A percentile compares a stretch with the other conserved stretches of the same genome.
Evolutionary conservation across 2,888 invertebrate species (phyloP).

Genomic region (Brenthis daphne): DNA sequence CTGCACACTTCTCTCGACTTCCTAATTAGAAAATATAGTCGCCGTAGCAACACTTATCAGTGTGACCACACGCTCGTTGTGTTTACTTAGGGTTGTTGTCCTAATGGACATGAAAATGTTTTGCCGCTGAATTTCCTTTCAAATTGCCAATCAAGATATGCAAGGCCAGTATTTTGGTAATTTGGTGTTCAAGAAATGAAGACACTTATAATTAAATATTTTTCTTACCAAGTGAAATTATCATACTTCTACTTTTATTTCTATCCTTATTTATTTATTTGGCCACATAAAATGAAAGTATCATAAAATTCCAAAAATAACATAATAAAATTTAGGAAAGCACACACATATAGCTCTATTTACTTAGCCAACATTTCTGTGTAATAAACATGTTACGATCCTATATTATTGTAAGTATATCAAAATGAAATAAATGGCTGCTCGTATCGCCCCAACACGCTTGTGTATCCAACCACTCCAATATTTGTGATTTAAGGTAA

Average conservation of each 20-base stretch:
- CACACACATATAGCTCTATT: constrained; percentile 7
- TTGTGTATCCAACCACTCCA: background rate
- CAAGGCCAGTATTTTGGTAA: constrained; percentile 38
- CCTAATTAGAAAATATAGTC: constrained; percentile 67
- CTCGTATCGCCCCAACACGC: too few species aligned
- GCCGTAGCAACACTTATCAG: constrained; percentile 69
- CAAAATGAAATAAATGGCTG: too few species aligned
- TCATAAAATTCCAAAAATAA: too few species aligned
- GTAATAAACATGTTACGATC: too few species aligned
- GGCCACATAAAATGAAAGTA: too few species aligned
- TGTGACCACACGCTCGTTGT: constrained; percentile 65
- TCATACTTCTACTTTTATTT: too few species aligned
- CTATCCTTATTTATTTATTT: too few species aligned
- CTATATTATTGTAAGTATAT: too few species aligned
- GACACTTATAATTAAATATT: too few species aligned
- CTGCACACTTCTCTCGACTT: constrained; percentile 35
- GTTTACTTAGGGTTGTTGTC: constrained; percentile 77
- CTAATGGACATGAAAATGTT: constrained; percentile 71
- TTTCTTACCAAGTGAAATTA: too few species aligned
- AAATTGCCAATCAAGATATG: constrained; percentile 63
- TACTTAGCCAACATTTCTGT: constrained; percentile 28
- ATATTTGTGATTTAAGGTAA: constrained; percentile 5
- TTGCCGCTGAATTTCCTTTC: constrained; percentile 56
- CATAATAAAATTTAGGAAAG: too few species aligned
- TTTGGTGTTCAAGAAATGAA: too few species aligned